Conservation (phyloP, 2,888 invertebrate genomes). For the Leucania comma region DNA sequence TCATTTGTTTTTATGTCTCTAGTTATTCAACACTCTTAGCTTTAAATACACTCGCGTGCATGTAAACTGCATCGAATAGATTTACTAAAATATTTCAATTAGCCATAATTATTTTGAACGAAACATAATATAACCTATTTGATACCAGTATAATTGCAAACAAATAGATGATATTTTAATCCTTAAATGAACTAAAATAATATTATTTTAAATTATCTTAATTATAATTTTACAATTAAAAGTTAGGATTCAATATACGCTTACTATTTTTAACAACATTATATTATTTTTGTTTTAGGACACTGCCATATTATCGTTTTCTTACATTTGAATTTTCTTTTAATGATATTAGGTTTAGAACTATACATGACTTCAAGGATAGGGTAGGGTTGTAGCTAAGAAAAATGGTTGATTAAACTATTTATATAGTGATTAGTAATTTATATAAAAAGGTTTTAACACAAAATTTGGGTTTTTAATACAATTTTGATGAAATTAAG, state of each 20-base stretch:
- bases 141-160: conserved; percentile 48
- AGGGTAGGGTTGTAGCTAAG: conserved; percentile 64
- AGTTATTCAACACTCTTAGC: conserved; percentile 48
- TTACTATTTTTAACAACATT: conserved; percentile 82
- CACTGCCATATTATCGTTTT: conserved; percentile 83
- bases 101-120: conserved; percentile 48
- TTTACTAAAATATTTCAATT: conserved; percentile 51
- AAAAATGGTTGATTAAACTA: conserved; percentile 65
- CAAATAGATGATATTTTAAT: conserved; percentile 38
- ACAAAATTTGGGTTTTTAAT: conserved; percentile 61
- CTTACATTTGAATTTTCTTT: conserved; percentile 58
- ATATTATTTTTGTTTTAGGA: conserved; percentile 72
- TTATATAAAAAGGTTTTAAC: conserved; percentile 66
- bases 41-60: conserved; percentile 56
- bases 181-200: conserved; percentile 47
- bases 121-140: conserved; percentile 22
- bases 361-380: conserved; percentile 61
- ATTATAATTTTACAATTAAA: conserved; percentile 58
- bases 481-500: conserved; percentile 79
- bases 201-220: conserved; percentile 66
- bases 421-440: conserved; percentile 67
- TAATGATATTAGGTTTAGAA: conserved; percentile 57
- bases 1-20: conserved; percentile 52
- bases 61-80: conserved; percentile 50
- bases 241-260: conserved; percentile 80